Evolutionary conservation across 2,888 invertebrate species (phyloP), one percentile per base, ranked within the genome.

Genomic region (Aspidapion aeneum): DNA sequence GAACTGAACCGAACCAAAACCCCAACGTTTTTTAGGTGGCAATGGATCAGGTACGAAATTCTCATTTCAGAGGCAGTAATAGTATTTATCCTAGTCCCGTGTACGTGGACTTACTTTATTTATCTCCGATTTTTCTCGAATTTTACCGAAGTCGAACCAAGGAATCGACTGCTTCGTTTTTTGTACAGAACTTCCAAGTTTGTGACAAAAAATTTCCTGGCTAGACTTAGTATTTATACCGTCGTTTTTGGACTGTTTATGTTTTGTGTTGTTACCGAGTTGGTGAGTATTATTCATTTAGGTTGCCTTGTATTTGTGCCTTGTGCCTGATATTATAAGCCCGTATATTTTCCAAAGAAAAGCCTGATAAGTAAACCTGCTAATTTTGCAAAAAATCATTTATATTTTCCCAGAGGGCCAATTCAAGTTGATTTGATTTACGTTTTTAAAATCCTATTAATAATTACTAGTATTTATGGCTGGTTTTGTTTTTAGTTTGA

Each of bases 101-200:
- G 91, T 5, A 87, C 88, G 0, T 93, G 93, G 93, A 88, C 89
- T 65, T 87, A 90, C 73, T 68, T 66, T 55, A n/a, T 73, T 17
- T 71, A 70, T 55, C 66, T 69, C 18, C 68, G 62, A 63, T 74
- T 70, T 65, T 51, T 70, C 9, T 65, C 69, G 3, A 69, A 68
- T 81, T 79, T 78, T 1, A 81, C 84, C 17, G 78, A 84, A n/a
- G 83, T 16, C 12, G 12, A 84, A 65, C 90, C 90, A 0, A 79
- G 78, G 48, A 84, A 84, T 66, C 54, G 2, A 3, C 1, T 84
- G 7, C 73, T 90, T 1, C 79, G 83, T 55, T 80, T 81, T 58
- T 77, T 90, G 21, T 91, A 87, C 70, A 84, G 85, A 57, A 78
- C 84, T 21, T 90, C 90, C 0, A 79, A 84, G 22, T 75, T 73